phyloP scores from a whole-genome alignment of 1,140 invertebrate genomes.

The Trichomalopsis sarcophagae region DNA sequence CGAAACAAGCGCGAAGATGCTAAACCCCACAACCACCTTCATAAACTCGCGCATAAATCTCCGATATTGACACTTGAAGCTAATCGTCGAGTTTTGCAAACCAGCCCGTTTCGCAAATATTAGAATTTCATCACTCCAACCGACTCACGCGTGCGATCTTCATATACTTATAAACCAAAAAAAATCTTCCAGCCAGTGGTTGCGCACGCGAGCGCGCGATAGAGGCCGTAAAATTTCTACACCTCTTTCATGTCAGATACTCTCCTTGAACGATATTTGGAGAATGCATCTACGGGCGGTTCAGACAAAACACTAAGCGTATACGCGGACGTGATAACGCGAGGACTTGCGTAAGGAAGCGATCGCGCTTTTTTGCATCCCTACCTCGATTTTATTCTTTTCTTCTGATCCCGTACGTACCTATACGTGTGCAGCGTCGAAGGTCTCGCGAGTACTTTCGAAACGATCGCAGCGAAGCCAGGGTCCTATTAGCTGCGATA shows the following conservation, averaged over 20 bases:
- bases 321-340: neutral
- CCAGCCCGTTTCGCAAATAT: slow-evolving; percentile 9
- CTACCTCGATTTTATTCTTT: neutral
- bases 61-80: slow-evolving; percentile 2
- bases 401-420: neutral
- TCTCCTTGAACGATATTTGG: slow-evolving; percentile 37
- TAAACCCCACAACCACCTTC: neutral
- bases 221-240: slow-evolving; percentile 24
- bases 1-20: neutral
- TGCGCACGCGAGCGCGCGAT: neutral
- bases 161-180: neutral
- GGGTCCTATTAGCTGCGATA: slow-evolving; percentile 15
- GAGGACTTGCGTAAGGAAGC: slow-evolving; percentile 2
- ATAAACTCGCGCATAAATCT: neutral
- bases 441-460: slow-evolving; percentile 16
- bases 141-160: neutral
- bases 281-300: neutral
- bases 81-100: slow-evolving; percentile 17
- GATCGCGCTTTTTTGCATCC: neutral
- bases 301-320: neutral
- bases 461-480: neutral
- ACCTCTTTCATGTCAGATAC: neutral
- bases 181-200: neutral
- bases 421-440: neutral
- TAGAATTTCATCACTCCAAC: neutral